Conservation (phyloP, 2,888 invertebrate species). For the Liposcelis brunnea region DNA sequence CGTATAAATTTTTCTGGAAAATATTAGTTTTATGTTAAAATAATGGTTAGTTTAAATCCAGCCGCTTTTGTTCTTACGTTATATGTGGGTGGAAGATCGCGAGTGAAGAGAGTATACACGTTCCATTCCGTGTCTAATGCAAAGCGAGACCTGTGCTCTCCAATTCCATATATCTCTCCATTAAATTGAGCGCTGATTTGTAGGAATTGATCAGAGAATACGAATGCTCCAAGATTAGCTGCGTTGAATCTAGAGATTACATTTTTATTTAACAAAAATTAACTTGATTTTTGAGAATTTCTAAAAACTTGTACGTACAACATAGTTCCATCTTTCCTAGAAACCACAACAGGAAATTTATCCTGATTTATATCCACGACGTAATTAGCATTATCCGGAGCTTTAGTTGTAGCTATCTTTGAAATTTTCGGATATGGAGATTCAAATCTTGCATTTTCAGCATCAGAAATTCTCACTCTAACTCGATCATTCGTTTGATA, state of each 20-base stretch:
- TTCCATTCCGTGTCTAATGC: constrained; percentile 43
- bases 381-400: constrained; percentile 34
- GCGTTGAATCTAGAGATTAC: constrained; percentile 58
- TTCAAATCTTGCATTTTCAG: constrained; percentile 38
- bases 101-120: constrained; percentile 46
- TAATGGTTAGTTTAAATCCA: no score
- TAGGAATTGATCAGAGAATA: constrained; percentile 54
- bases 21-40: no score
- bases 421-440: constrained; percentile 45
- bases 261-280: no score
- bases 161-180: constrained; percentile 49
- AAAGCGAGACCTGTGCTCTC: constrained; percentile 45
- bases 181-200: constrained; percentile 40
- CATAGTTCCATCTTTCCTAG: no score
- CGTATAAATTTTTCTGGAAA: constrained; percentile 19
- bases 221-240: constrained; percentile 43
- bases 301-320: no score
- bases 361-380: constrained; percentile 34
- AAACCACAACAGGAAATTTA: constrained; percentile 34
- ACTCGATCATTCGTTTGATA: constrained; percentile 42
- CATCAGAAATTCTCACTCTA: constrained; percentile 41
- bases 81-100: constrained; percentile 44
- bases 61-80: constrained; percentile 35
- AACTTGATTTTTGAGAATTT: no score
- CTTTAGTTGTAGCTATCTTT: constrained; percentile 25